Evolutionary conservation across 53 echinoderm and acorn worm species (phyloP), one percentile per base, ranked within the genome.

Genomic region (Holothuria scabra): DNA sequence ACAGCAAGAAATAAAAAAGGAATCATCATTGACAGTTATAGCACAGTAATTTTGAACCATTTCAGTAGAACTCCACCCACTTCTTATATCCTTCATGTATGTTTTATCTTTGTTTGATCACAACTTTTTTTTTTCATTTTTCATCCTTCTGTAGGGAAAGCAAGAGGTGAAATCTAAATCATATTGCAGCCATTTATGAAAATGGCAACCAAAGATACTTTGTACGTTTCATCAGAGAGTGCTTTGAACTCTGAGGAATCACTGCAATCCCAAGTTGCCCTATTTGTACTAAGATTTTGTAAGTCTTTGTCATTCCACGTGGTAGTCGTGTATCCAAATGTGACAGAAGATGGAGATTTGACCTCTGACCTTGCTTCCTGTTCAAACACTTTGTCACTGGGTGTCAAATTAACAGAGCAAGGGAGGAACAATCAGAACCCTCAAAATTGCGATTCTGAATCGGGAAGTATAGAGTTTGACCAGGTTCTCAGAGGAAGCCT

Each of bases 191-290:
- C 14, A 16, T 52, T 18, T 52, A 18, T 52, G 72, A 23, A 46
- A 28, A 25, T 24, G 21, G 25, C 72, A 46, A 25, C 72, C 21
- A 41, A 26, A 46, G 72, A 41, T 24, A 28, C 37, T 10, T 25
- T 72, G 22, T 72, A 72, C 46, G 11, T 72, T 72, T 72, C 72
- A 21, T 41, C 72, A 20, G 37, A 46, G 5, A 38, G 25, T 72
- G 13, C n/a, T n/a, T 72, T 18, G 13, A 44, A 25, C 44, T 23
- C 31, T 12, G 25, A 21, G 22, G 72, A 46, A 44, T 72, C 72
- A 20, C 19, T 72, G 18, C 46, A 41, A 3, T 72, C 72, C 6
- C 46, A 72, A 13, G 46, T 72, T 72, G 72, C 72, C 48, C 72
- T 72, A 3, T 72, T 72, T 48, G 34, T 41, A 3, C 14, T 72